Evolutionary conservation across 1,140 invertebrate genomes (phyloP), one percentile per base, ranked within the genome.

Genomic region (Triops cancriformis): DNA sequence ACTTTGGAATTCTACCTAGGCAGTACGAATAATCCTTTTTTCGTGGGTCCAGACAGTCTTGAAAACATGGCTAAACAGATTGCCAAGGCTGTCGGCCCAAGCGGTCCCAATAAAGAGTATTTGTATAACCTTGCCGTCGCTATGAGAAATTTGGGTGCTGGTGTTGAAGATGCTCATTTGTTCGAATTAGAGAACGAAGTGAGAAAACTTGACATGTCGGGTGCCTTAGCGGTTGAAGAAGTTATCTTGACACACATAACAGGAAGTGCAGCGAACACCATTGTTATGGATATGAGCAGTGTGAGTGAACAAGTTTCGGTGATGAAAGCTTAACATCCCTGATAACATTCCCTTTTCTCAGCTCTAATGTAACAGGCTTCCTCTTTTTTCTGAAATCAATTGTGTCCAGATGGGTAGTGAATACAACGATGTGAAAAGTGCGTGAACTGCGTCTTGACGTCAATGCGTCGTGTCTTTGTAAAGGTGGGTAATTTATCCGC

Each of bases 31-130:
- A 96, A 96, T 80, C 84, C 85, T 1, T 88, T 89, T 88, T 96
- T 89, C 86, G 90, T 91, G 76, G 92, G 91, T 51, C 86, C 89
- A 82, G 90, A 92, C 80, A 87, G 91, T 77, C 82, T 94, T 73
- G 86, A 91, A 28, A 88, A 87, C 31, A 95, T 97, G 79, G 95
- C 95, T 2, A 84, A 86, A 31, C 93, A 94, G 83, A 92, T 97
- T 73, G 86, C 89, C 23, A 84, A 85, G 42, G 89, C 91, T 23
- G 83, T 85, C 42, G 96, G 95, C 0, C 91, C 92, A 1, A 96
- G 94, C 84, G 96, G 96, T 0, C 83, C 90, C 4, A 97, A 98
- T 84, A 89, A 89, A 51, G 95, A 96, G 80, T 98, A 98, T 88
- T 85, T 97, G 0, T 93, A 93, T 79, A 92, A 94, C 82, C 85